phyloP scores from a whole-genome alignment of 2,113 vertebrate species.

The Ceratotherium simum region DNA sequence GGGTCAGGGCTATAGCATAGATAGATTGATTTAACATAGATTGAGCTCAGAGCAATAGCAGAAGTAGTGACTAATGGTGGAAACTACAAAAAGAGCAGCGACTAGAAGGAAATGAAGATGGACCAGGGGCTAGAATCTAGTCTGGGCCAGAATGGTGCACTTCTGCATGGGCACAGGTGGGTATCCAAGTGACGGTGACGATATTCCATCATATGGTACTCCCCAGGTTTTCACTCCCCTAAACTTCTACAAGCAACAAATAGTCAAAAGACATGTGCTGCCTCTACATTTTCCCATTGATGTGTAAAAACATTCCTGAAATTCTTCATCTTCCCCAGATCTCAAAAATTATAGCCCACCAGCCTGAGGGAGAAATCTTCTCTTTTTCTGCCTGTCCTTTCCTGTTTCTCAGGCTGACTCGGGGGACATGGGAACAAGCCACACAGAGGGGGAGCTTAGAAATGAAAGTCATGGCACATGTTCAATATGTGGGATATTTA shows the following conservation, averaged over 20 bases:
- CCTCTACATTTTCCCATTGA: not conserved
- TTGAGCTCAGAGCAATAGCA: not conserved
- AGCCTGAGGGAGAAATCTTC: fast-evolving
- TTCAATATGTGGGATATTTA: not conserved
- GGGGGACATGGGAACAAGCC: not conserved
- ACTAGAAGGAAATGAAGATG: not conserved
- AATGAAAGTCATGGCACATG: not conserved
- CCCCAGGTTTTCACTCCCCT: fast-evolving
- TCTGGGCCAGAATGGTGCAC: not conserved
- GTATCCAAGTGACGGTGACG: fast-evolving
- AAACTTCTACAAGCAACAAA: not conserved
- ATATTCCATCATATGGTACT: fast-evolving
- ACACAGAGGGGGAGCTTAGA: not conserved
- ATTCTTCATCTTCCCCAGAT: not conserved
- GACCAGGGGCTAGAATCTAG: no score
- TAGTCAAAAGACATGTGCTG: not conserved
- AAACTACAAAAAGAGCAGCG: not conserved
- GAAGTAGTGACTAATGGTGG: not conserved
- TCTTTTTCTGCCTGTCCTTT: not conserved
- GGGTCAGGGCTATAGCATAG: not conserved
- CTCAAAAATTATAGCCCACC: not conserved
- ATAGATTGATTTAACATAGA: not conserved
- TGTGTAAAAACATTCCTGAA: not conserved
- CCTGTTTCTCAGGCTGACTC: not conserved
- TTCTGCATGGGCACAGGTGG: fast-evolving